phyloP scores from a whole-genome alignment of 2,888 invertebrate species.

The Pandemis heparana region DNA sequence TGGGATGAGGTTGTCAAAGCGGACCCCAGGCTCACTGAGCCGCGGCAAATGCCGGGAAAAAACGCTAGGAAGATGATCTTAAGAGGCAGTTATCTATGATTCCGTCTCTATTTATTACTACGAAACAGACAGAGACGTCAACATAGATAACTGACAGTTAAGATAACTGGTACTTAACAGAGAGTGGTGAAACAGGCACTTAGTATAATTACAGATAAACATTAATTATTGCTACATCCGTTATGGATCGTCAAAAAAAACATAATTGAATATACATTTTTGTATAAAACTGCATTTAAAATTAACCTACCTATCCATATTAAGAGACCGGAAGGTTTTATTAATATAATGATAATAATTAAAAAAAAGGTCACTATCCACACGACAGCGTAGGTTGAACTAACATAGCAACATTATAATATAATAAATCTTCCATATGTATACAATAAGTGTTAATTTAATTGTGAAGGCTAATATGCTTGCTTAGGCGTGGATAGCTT shows the following conservation, averaged over 20 bases:
- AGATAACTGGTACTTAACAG: too few relatives aligned
- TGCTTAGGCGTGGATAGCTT: slow-evolving; percentile 13
- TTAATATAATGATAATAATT: background rate
- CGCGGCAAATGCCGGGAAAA: too few relatives aligned
- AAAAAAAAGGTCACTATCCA: background rate
- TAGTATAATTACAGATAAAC: background rate
- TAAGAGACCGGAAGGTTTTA: background rate
- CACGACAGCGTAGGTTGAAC: slow-evolving; percentile 13
- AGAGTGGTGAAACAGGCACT: too few relatives aligned
- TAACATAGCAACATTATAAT: background rate
- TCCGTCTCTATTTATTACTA: too few relatives aligned
- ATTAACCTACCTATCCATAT: slow-evolving; percentile 1
- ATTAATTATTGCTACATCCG: background rate
- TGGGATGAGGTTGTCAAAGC: too few relatives aligned
- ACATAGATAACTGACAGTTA: too few relatives aligned
- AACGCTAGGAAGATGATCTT: too few relatives aligned
- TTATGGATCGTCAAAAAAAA: background rate
- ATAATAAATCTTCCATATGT: slow-evolving; percentile 11
- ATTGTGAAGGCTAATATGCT: slow-evolving; percentile 33
- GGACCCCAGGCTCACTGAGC: too few relatives aligned
- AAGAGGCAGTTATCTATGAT: too few relatives aligned
- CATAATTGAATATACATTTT: background rate
- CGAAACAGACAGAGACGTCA: too few relatives aligned
- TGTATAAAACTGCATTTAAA: background rate
- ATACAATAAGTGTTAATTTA: slow-evolving; percentile 35